Base-by-base conservation (phyloP, 1,140 invertebrate genomes). In the Halyomorpha halys region DNA sequence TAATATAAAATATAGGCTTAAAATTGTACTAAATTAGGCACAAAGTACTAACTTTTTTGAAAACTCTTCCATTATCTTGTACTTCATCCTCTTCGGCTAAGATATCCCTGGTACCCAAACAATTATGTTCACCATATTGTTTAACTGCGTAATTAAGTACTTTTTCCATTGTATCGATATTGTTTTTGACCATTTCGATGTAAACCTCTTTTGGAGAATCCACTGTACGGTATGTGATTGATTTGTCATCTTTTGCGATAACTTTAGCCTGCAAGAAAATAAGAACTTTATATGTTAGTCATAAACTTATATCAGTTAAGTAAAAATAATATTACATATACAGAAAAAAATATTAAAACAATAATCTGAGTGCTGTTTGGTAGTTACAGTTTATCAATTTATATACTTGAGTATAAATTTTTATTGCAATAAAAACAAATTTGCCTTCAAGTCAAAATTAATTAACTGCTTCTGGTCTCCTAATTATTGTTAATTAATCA, bases 31-130 rank as follows among this genome's bases (percentile, higher is more conserved):
- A 34, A 16, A 23, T 15, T 59, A 5, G 8, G 16, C 5, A 1
- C 27, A 27, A 47, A 59, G 34, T 18, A 65, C 68, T 56, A 70
- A 88, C 86, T 81, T 99, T 98, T 77, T 97, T 97, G 72, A 99
- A 98, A 21, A 97, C 81, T 72, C 90, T 83, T 53, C 96, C 96
- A 76, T 97, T 95, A 0, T 87, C 83, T 73, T 98, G 94, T 1
- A 85, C 74, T 74, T 98, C 95, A 71, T 98, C 92, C 72, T 96
- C 92, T 74, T 97, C 94, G 56, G 86, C 85, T 5, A 97, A 78
- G 60, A 98, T 86, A 69, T 94, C 83, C 54, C 97, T 79, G 0
- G 92, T 95, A 14, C 97, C 97, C 27, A 98, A 79, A 71, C 91
- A 96, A 39, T 77, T 81, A 69, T 86, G 86, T 11, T 84, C 78